phyloP scores from a whole-genome alignment of 2,113 vertebrate genomes.

The Lethenteron camtschaticum region DNA sequence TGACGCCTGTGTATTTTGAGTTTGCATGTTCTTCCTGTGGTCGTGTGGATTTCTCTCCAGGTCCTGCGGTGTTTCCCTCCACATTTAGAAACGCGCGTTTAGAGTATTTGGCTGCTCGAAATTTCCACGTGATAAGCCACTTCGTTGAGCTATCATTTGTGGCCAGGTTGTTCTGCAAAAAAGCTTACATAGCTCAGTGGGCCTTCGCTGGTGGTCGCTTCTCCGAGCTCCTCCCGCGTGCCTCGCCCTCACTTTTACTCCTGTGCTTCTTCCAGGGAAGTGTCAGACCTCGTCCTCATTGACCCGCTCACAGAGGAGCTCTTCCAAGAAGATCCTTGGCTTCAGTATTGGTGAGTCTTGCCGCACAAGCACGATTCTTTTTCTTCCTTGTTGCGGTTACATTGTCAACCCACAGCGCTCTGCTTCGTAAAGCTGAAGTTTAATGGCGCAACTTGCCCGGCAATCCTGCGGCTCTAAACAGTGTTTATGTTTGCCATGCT shows the following conservation, averaged over 20 bases:
- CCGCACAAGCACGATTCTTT: neutral
- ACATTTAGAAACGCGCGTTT: constrained; percentile 17
- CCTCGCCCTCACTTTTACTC: neutral
- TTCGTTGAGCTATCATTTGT: constrained; percentile 9
- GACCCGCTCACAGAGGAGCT: constrained; percentile 36
- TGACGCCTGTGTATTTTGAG: no score
- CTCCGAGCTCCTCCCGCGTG: no score
- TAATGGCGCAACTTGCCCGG: no score
- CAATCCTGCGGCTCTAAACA: no score
- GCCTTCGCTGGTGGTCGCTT: constrained; percentile 11
- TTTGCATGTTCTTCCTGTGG: no score
- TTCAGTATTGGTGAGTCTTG: constrained; percentile 33
- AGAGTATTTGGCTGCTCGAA: constrained; percentile 11
- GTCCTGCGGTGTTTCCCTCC: no score
- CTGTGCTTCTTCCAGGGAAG: constrained; percentile 26
- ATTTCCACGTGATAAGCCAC: constrained; percentile 11
- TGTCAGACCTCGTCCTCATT: constrained; percentile 39
- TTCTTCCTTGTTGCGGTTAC: neutral
- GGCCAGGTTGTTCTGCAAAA: constrained; percentile 15
- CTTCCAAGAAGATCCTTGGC: constrained; percentile 31
- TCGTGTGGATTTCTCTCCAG: no score
- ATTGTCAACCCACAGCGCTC: no score
- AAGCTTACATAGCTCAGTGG: constrained; percentile 3
- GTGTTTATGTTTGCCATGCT: no score
- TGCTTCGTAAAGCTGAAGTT: no score